A percentile compares a stretch with the other conserved stretches of the same genome.
Conservation (phyloP, 2,113 vertebrate genomes). For the Calcarius ornatus region DNA sequence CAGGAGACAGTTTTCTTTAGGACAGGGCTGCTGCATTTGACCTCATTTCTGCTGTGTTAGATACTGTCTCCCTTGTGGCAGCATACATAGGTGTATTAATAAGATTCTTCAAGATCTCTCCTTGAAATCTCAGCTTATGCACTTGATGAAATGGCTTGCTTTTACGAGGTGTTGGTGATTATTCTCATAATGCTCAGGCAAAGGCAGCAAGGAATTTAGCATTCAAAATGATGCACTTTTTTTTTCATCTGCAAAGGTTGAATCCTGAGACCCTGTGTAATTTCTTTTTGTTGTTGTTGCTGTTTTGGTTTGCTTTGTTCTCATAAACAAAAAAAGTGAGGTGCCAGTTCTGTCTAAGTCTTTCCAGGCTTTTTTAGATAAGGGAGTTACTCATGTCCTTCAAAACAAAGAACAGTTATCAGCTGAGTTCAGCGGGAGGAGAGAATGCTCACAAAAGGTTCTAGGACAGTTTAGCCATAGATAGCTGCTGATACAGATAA, state of each 20-base stretch:
- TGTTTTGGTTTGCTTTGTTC: neutral
- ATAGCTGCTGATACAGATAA: slow-evolving; percentile 11
- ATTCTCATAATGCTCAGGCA: neutral
- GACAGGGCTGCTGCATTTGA: neutral
- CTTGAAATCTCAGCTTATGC: neutral
- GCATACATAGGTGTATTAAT: neutral
- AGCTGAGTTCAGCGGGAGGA: neutral
- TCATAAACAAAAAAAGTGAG: neutral
- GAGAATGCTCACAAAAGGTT: slow-evolving; percentile 4
- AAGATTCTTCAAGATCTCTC: neutral
- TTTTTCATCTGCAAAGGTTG: neutral
- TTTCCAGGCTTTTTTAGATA: neutral
- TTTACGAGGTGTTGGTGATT: neutral
- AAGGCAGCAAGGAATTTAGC: neutral
- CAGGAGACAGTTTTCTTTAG: slow-evolving; percentile 41
- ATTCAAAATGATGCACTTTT: neutral
- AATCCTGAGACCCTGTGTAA: neutral
- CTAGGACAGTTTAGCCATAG: slow-evolving; percentile 14
- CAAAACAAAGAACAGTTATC: slow-evolving; percentile 15
- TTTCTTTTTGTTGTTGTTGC: neutral
- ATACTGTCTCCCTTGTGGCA: neutral
- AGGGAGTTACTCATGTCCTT: neutral
- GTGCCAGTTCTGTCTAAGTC: neutral
- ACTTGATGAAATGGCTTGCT: neutral
- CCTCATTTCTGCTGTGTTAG: slow-evolving; percentile 27